Base-by-base conservation (phyloP, 2,888 invertebrate genomes). In the Caenorhabditis sp. region DNA sequence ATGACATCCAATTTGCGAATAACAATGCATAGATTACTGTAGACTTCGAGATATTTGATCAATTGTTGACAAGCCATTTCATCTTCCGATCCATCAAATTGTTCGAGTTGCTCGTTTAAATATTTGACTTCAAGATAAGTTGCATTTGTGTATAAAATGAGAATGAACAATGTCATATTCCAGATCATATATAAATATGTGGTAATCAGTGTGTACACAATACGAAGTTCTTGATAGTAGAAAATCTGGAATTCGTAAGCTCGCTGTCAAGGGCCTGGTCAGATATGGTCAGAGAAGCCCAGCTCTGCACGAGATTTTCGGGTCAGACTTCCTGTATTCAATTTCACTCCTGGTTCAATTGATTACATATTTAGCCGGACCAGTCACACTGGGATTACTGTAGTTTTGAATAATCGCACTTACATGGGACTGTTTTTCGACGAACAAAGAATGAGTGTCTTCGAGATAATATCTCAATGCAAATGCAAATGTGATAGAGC, bases 161-260 rank as follows among this genome's bases (percentile, higher is more conserved):
- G 62, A 14, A 77, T 57, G 58, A 77, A 79, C 23, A 79, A 66
- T 17, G 71, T 69, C 62, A 76, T 73, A 64, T 74, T 74, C 71
- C 70, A 79, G 14, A 77, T 70, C 12, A 79, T 59, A 50, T 77
- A 79, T n/a, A 76, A 66, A 57, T 77, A 79, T 4, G 76, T 65
- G 27, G 75, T 69, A 21, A 78, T 59, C 3, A 72, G 21, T 10
- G 75, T 73, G 51, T 78, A 75, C 5, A 78, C 5, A 1, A 66
- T 65, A 1, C 75, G 69, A 14, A 78, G 69, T 17, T 57, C 23
- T 12, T 66, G 66, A 63, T 69, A 70, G 55, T 66, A 74, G 58
- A 77, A 77, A 50, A 77, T 74, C 73, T 76, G 59, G 19, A 72
- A 27, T 19, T 37, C 23, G 0, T 14, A 12, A 54, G 53, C 0